Percentiles rank a stretch among this genome's conserved stretches.
These are phyloP conservation scores for Nyctibius grandis DNA, from an alignment of 2,797 vertebrate genomes.

Conservation along the genomic window DNA sequence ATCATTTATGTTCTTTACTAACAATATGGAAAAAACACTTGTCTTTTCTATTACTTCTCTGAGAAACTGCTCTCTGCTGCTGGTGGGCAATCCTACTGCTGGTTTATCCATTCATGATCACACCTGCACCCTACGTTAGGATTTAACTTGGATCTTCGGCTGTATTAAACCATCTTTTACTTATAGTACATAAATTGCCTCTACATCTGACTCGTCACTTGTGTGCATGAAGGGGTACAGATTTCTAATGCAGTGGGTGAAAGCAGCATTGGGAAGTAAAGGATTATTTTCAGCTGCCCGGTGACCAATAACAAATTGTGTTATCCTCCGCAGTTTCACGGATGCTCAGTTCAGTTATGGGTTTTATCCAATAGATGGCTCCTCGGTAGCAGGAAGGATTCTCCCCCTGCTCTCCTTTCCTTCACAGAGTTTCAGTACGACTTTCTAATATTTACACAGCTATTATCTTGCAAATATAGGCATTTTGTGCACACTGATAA, in stretches of 20 bases:
- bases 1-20: not conserved
- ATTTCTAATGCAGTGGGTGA: not conserved
- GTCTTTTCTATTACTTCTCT: not conserved
- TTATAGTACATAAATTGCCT: not conserved
- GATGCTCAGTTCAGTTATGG: slow-evolving; percentile 32
- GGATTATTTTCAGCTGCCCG: not conserved
- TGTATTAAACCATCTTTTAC: slow-evolving; percentile 16
- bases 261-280: not conserved
- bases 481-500: slow-evolving; percentile 36
- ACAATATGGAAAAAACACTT: not conserved
- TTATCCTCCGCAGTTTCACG: not conserved
- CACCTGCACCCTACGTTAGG: not conserved
- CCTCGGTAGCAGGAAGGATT: slow-evolving; percentile 53
- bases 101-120: slow-evolving; percentile 1
- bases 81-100: not conserved
- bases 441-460: slow-evolving; percentile 50
- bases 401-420: not conserved
- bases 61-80: not conserved
- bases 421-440: not conserved
- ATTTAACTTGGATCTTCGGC: slow-evolving; percentile 11
- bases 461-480: slow-evolving; percentile 51
- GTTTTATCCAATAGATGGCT: slow-evolving; percentile 68
- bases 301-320: slow-evolving; percentile 1
- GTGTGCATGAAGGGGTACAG: not conserved
- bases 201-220: not conserved